Percentiles rank a stretch among this genome's conserved stretches.
Evolutionary conservation across 2,888 invertebrate species (phyloP).

Genomic region (Maniola hyperantus): DNA sequence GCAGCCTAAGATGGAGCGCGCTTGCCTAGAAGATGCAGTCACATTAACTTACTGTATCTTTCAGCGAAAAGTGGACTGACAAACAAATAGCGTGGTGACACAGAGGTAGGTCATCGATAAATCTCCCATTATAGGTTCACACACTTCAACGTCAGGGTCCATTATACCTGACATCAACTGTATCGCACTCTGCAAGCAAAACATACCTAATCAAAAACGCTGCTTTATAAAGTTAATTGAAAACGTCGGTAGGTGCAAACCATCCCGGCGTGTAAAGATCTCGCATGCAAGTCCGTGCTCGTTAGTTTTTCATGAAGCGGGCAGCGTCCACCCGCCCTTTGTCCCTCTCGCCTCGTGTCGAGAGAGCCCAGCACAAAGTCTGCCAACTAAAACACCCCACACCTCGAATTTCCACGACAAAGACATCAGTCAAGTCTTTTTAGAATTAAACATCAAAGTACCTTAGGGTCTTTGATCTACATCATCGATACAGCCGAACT

Average conservation of each 20-base stretch:
- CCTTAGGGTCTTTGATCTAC: slow-evolving; percentile 68
- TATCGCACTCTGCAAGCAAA: not conserved
- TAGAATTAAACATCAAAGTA: slow-evolving; percentile 76
- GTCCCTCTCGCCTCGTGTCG: slow-evolving; percentile 49
- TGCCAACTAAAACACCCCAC: slow-evolving; percentile 53
- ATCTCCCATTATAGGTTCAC: too few relatives aligned
- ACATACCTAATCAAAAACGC: not conserved
- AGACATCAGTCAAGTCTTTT: slow-evolving; percentile 68
- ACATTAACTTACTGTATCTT: too few relatives aligned
- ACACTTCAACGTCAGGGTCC: too few relatives aligned
- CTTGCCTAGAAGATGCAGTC: too few relatives aligned
- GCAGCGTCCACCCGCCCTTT: slow-evolving; percentile 50
- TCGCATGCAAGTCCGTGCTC: slow-evolving; percentile 41
- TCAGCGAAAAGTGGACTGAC: too few relatives aligned
- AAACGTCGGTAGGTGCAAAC: not conserved
- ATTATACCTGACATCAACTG: too few relatives aligned
- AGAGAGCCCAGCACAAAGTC: slow-evolving; percentile 56
- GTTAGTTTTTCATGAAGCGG: slow-evolving; percentile 59
- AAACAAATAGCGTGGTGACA: too few relatives aligned
- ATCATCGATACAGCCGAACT: slow-evolving; percentile 72
- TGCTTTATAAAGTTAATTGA: slow-evolving; percentile 12
- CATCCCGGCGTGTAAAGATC: slow-evolving; percentile 10
- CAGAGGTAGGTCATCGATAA: too few relatives aligned
- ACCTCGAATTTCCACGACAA: slow-evolving; percentile 59
- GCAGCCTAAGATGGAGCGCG: too few relatives aligned